These are phyloP conservation scores for Brachionus koreanus DNA, from an alignment of 1,140 invertebrate genomes.

Conservation along the genomic window DNA sequence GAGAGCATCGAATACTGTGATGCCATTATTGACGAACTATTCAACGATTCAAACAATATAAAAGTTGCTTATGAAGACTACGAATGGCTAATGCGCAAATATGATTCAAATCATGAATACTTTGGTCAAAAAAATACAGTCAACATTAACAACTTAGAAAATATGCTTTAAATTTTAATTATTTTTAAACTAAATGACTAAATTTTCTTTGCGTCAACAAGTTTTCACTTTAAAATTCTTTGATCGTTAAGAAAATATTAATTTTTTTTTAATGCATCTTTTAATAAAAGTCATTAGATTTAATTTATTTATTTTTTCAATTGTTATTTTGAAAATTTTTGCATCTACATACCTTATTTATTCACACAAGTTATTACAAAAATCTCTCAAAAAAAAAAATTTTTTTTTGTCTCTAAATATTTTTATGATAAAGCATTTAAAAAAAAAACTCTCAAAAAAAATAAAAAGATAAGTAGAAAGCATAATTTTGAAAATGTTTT, in stretches of 20 bases:
- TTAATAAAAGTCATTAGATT: no score
- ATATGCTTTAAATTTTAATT: neutral
- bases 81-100: neutral
- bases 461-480: neutral
- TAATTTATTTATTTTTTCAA: no score
- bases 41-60: neutral
- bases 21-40: neutral
- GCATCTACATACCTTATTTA: neutral
- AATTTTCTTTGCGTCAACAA: no score
- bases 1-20: neutral
- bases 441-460: neutral
- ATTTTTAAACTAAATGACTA: no score
- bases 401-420: neutral
- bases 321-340: no score
- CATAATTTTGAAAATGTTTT: neutral
- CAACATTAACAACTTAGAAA: neutral
- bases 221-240: no score
- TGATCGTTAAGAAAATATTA: no score
- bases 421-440: neutral
- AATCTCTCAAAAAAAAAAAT: neutral
- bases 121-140: neutral
- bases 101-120: neutral
- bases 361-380: neutral
- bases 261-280: no score
- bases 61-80: slow-evolving; percentile 13